phyloP scores from a whole-genome alignment of 2,888 invertebrate genomes.

The Coelopa pilipes region DNA sequence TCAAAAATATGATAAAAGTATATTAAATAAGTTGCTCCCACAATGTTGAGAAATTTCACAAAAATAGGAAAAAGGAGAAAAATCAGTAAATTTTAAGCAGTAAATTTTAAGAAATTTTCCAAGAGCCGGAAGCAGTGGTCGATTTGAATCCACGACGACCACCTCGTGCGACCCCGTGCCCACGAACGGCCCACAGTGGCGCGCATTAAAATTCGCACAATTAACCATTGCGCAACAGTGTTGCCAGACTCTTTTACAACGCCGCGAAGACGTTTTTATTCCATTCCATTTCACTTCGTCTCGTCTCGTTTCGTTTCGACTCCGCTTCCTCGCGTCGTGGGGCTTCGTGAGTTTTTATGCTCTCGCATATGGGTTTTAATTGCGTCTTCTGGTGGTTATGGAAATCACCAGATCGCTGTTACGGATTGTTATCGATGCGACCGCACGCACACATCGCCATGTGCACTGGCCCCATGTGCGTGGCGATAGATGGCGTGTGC shows the following conservation, averaged over 20 bases:
- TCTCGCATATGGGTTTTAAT: constrained; percentile 8
- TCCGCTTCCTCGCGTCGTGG: constrained; percentile 6
- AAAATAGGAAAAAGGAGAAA: too few species aligned
- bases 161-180: too few species aligned
- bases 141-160: too few species aligned
- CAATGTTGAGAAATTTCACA: too few species aligned
- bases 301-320: not conserved
- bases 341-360: too few species aligned
- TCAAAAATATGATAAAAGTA: too few species aligned
- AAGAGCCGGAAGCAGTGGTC: too few species aligned
- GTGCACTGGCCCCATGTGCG: too few species aligned
- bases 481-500: constrained; percentile 2
- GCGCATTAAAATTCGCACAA: not conserved
- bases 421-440: constrained; percentile 17
- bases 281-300: not conserved
- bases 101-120: too few species aligned
- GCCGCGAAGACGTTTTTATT: constrained; percentile 18
- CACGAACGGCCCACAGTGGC: not conserved
- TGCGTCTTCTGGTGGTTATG: constrained; percentile 31
- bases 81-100: too few species aligned
- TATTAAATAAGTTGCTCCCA: too few species aligned
- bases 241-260: constrained; percentile 1
- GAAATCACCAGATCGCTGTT: constrained; percentile 30
- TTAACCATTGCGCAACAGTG: constrained; percentile 25
- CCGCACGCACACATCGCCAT: too few species aligned